Evolutionary conservation across 2,113 vertebrate species (phyloP).

Genomic region (Hiodon tergisus): DNA sequence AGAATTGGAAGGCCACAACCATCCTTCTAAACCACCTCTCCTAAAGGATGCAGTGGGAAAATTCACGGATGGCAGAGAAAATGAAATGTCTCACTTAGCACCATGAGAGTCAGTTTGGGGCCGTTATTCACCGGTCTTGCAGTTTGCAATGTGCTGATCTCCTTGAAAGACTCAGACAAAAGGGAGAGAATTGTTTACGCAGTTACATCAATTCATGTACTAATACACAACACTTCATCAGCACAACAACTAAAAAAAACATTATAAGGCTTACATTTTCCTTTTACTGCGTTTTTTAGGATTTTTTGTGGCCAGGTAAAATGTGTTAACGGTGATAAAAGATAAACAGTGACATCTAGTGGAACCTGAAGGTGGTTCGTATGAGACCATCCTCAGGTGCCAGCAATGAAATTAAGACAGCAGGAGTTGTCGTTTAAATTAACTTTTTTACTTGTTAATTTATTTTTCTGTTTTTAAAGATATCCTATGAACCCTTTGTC

Average conservation of each 20-base stretch:
- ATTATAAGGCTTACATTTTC: background rate
- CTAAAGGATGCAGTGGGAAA: too few species aligned
- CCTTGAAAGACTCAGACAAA: background rate
- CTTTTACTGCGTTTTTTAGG: background rate
- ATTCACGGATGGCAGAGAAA: too few species aligned
- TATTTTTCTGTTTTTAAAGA: background rate
- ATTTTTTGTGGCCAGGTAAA: background rate
- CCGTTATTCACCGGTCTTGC: too few species aligned
- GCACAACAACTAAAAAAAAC: background rate
- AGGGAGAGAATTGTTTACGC: background rate
- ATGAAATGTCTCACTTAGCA: too few species aligned
- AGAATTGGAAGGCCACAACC: too few species aligned
- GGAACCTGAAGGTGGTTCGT: background rate
- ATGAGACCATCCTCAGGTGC: too few species aligned
- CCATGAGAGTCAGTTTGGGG: too few species aligned
- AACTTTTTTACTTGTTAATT: too few species aligned
- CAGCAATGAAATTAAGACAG: too few species aligned
- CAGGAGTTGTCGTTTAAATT: too few species aligned
- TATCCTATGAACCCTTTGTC: background rate
- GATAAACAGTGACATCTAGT: constrained; percentile 20
- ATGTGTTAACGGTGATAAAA: background rate
- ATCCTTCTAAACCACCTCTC: too few species aligned
- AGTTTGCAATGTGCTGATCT: too few species aligned
- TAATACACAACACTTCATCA: background rate
- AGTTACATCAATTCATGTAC: background rate